Percentiles rank a stretch among this genome's conserved stretches.
Evolutionary conservation across 2,797 vertebrate genomes (phyloP).

Genomic region (Coregonus suidteri): DNA sequence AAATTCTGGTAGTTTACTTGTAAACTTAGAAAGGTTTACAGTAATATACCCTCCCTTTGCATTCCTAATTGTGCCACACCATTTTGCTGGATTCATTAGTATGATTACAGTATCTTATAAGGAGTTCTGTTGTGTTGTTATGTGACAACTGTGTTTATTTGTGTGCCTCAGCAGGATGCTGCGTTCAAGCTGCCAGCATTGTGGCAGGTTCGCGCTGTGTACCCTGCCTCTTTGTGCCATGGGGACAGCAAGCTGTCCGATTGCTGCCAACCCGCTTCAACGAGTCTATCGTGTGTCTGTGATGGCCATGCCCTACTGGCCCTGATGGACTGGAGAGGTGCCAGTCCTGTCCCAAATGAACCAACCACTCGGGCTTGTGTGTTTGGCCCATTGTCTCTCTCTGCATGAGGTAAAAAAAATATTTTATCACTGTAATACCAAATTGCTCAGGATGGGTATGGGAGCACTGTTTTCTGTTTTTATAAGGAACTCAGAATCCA

Average conservation of each 20-base stretch:
- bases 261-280: constrained; percentile 97
- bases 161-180: neutral
- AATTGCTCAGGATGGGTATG: constrained; percentile 36
- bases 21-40: too few relatives aligned
- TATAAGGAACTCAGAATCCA: constrained; percentile 51
- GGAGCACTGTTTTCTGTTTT: constrained; percentile 30
- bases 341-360: constrained; percentile 82
- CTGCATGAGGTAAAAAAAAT: neutral
- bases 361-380: constrained; percentile 24
- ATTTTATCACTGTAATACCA: neutral
- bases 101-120: too few relatives aligned
- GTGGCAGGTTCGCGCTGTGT: constrained; percentile 87
- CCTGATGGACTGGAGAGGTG: constrained; percentile 89
- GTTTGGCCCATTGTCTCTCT: neutral
- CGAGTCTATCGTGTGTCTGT: constrained; percentile 91
- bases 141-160: neutral
- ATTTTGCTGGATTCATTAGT: too few relatives aligned
- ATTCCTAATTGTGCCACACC: too few relatives aligned
- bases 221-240: constrained; percentile 93
- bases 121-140: neutral
- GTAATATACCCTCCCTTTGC: too few relatives aligned
- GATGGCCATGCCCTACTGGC: constrained; percentile 92
- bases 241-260: constrained; percentile 98
- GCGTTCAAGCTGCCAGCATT: constrained; percentile 81
- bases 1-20: too few relatives aligned